Percentiles rank a stretch among this genome's conserved stretches.
phyloP scores from a whole-genome alignment of 2,113 vertebrate genomes.

The Antigone vipio region DNA sequence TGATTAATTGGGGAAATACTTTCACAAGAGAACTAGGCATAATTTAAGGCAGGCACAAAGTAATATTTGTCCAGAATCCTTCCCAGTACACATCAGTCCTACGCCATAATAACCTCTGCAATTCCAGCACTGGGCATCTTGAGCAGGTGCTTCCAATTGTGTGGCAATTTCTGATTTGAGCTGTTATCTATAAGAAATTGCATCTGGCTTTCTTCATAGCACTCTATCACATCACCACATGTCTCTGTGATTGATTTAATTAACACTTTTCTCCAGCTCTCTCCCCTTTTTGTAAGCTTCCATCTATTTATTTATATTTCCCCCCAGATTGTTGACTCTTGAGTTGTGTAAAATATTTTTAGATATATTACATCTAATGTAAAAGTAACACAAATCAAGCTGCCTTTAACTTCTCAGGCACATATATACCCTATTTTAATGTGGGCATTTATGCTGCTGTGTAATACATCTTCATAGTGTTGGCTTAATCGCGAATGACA shows the following conservation, averaged over 20 bases:
- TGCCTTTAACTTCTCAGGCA: constrained; percentile 58
- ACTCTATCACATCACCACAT: not conserved
- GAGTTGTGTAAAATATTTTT: constrained; percentile 54
- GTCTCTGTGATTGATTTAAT: constrained; percentile 2
- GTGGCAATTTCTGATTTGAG: not conserved
- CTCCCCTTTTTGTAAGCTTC: not conserved
- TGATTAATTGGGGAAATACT: not conserved
- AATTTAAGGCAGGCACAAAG: not conserved
- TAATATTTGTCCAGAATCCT: not conserved
- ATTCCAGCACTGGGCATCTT: not conserved
- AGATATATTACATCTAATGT: constrained; percentile 28
- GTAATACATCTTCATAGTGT: constrained; percentile 76
- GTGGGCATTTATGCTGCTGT: constrained; percentile 62
- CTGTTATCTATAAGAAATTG: not conserved
- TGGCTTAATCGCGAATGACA: constrained; percentile 78
- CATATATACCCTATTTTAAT: constrained; percentile 62
- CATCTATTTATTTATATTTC: constrained; percentile 43
- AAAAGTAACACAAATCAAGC: constrained; percentile 65
- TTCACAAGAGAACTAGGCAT: not conserved
- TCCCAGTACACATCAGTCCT: not conserved
- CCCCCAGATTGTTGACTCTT: constrained; percentile 38
- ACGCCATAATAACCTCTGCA: not conserved
- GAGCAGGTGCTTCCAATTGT: not conserved
- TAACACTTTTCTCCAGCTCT: not conserved
- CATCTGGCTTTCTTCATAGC: not conserved